Conservation (phyloP, 2,888 invertebrate genomes). For the Hoplodrina blanda region DNA sequence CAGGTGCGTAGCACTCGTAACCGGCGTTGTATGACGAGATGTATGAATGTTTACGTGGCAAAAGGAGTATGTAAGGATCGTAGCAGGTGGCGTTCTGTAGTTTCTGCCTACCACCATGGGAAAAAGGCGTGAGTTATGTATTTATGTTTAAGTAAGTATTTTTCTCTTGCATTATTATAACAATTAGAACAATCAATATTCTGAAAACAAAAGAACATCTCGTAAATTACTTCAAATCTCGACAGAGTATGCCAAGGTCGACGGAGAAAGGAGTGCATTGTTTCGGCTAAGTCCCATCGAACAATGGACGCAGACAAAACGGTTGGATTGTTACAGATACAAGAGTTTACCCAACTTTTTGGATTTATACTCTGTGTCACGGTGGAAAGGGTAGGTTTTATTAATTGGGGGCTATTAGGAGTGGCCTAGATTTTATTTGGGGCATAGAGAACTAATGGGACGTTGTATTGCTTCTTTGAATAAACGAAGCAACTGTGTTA, state of each 20-base stretch:
- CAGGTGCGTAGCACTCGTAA: too few relatives aligned
- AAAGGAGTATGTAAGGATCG: too few relatives aligned
- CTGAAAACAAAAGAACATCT: neutral
- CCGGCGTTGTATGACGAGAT: too few relatives aligned
- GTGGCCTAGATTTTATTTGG: slow-evolving; percentile 4
- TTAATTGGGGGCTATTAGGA: slow-evolving; percentile 18
- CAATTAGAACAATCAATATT: slow-evolving; percentile 30
- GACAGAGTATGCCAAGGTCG: slow-evolving; percentile 22
- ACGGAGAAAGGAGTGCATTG: slow-evolving; percentile 42
- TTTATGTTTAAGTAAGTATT: too few relatives aligned
- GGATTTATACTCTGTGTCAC: slow-evolving; percentile 31
- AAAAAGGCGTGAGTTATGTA: too few relatives aligned
- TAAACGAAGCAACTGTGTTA: too few relatives aligned
- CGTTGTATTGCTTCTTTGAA: too few relatives aligned
- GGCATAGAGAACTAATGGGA: neutral
- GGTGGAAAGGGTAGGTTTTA: neutral
- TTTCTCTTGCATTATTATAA: neutral
- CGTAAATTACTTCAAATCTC: slow-evolving; percentile 23
- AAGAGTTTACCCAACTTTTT: slow-evolving; percentile 37
- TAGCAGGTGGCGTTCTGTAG: too few relatives aligned
- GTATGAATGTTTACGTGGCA: too few relatives aligned
- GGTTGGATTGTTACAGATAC: slow-evolving; percentile 39
- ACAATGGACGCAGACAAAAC: slow-evolving; percentile 45
- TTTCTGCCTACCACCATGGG: too few relatives aligned
- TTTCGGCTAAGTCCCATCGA: neutral